A percentile compares a stretch with the other conserved stretches of the same genome.
Conservation (phyloP, 2,888 invertebrate species). For the Myathropa florea region DNA sequence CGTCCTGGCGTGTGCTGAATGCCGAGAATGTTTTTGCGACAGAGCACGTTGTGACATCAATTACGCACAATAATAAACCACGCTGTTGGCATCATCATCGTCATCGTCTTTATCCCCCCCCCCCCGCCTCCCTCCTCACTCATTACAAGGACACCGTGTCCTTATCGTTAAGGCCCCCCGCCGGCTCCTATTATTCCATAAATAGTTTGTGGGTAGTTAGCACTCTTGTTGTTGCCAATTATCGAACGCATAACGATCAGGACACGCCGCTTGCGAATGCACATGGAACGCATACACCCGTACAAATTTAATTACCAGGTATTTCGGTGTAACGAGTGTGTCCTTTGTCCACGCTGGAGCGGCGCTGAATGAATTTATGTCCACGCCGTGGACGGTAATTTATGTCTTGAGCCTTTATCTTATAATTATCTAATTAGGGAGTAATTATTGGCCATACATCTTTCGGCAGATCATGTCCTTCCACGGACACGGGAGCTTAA, state of each 20-base stretch:
- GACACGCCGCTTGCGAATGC: constrained; percentile 17
- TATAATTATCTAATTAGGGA: constrained; percentile 66
- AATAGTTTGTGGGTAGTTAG: constrained; percentile 40
- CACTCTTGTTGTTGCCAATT: constrained; percentile 67
- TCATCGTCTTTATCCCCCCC: neutral
- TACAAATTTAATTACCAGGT: constrained; percentile 62
- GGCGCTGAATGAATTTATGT: constrained; percentile 51
- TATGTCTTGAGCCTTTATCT: constrained; percentile 47
- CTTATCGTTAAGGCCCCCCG: constrained; percentile 21
- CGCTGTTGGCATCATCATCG: constrained; percentile 15
- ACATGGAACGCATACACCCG: constrained; percentile 6
- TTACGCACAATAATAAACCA: constrained; percentile 66
- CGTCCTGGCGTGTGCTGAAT: constrained; percentile 44
- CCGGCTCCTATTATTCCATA: constrained; percentile 5
- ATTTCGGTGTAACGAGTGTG: constrained; percentile 65
- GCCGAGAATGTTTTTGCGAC: constrained; percentile 65
- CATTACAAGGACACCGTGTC: constrained; percentile 2
- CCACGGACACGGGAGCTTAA: neutral
- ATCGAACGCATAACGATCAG: constrained; percentile 55
- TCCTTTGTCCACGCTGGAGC: constrained; percentile 53
- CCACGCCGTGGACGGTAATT: constrained; percentile 51
- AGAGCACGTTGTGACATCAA: constrained; percentile 27
- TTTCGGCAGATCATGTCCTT: constrained; percentile 19
- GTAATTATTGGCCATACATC: constrained; percentile 55
- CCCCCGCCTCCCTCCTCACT: neutral